Evolutionary conservation across 2,797 vertebrate species (phyloP), one percentile per base, ranked within the genome.

Genomic region (Erpetoichthys calabaricus): DNA sequence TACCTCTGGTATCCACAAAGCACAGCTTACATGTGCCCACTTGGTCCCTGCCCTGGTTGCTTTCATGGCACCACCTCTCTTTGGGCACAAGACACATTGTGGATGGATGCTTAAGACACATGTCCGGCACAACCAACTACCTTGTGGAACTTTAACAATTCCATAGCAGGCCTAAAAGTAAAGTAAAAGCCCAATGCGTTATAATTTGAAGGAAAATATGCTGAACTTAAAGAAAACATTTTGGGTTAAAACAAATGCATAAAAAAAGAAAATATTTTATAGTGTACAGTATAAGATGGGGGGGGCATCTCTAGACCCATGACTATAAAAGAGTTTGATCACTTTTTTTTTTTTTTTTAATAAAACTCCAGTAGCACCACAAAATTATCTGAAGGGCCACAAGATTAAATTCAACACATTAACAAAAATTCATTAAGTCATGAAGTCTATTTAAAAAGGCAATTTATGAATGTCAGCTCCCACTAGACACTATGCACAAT

Each of bases 1-100:
- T 78, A 98, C 96, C 89, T 99, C 96, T 7, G 96, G 96, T 73
- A 98, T 98, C 96, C 96, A 98, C 59, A 99, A 86, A 51, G 96
- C 94, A 67, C 96, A 99, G 81, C 96, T 99, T 45, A 99, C 96
- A 7, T 99, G 96, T 5, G 91, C 94, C 96, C 96, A 99, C 76
- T 94, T 95, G 62, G 86, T 92, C 54, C 94, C 96, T 1, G 91
- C 90, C 51, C 87, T 87, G 1, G 92, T 98, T 0, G 93, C 89
- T 75, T 99, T 99, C 96, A 99, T 97, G 57, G 96, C 96, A 1
- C 96, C 96, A 10, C 95, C 95, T 73, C 88, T 93, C 73, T 91
- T 90, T 57, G 95, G 96, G 73, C 96, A 99, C 65, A 99, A 80
- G 10, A 96, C 77, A 72, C 96, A 99, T 69, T 98, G 92, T 0